A percentile compares a stretch with the other conserved stretches of the same genome.
These are phyloP conservation scores for Tenthredo scrophulariae DNA, from an alignment of 2,888 invertebrate genomes.

Conservation along the genomic window DNA sequence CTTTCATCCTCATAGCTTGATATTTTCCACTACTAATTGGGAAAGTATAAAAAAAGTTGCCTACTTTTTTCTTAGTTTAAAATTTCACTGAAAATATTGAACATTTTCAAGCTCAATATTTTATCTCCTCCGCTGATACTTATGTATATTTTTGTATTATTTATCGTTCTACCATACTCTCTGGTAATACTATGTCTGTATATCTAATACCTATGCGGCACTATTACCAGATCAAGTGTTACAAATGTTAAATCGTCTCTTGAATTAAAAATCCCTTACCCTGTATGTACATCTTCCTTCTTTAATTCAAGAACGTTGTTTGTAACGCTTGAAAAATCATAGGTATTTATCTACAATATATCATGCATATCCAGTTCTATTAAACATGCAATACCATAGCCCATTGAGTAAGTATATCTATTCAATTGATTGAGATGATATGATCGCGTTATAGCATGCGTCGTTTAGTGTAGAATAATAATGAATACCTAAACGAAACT, in stretches of 20 bases:
- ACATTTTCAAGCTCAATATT: background rate
- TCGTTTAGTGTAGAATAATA: slow-evolving; percentile 21
- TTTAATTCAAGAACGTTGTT: slow-evolving; percentile 6
- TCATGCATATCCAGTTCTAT: slow-evolving; percentile 13
- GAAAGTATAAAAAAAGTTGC: background rate
- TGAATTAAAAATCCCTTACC: background rate
- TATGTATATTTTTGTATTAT: background rate
- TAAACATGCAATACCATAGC: slow-evolving; percentile 24
- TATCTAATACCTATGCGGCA: background rate
- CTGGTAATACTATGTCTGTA: background rate
- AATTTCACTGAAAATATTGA: background rate
- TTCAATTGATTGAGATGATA: background rate
- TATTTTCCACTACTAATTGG: background rate
- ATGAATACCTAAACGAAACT: slow-evolving; percentile 21
- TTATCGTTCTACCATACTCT: slow-evolving; percentile 16
- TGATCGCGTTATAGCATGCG: slow-evolving; percentile 2
- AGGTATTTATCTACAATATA: background rate
- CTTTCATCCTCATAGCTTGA: slow-evolving; percentile 16
- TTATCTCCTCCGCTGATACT: background rate
- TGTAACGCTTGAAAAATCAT: background rate
- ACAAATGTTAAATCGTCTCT: background rate
- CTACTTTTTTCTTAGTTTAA: background rate
- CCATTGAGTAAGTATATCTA: slow-evolving; percentile 3
- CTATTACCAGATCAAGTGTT: background rate
- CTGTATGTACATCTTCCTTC: background rate